Conservation (phyloP, 2,113 vertebrate genomes). For the Coracopsis vasa region DNA sequence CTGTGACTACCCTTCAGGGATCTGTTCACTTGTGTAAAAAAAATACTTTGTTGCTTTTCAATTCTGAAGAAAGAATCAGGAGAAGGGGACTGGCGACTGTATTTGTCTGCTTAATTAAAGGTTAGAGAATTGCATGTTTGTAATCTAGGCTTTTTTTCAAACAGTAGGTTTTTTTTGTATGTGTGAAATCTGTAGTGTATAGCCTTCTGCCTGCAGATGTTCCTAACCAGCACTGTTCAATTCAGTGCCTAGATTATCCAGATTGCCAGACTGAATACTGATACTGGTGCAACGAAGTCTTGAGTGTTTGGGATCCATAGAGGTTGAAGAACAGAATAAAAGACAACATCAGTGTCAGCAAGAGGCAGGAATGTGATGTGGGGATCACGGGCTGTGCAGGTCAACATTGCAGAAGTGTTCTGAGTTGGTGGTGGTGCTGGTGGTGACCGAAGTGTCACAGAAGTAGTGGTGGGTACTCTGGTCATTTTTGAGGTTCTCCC, state of each 20-base stretch:
- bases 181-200: not conserved
- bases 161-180: not conserved
- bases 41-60: not conserved
- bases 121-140: not conserved
- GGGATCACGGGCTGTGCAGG: not conserved
- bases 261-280: not conserved
- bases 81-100: not conserved
- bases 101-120: not conserved
- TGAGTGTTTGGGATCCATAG: not conserved
- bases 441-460: not conserved
- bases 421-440: not conserved
- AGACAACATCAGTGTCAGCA: not conserved
- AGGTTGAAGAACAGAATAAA: not conserved
- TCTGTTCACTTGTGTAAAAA: not conserved
- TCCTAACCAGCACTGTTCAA: not conserved
- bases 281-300: accelerated
- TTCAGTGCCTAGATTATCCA: not conserved
- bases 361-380: not conserved
- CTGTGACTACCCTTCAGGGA: slow-evolving; percentile 11
- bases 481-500: not conserved
- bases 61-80: not conserved
- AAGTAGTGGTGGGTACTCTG: not conserved
- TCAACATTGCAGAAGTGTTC: not conserved
- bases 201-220: not conserved
- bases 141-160: not conserved